Conservation (phyloP, 2,113 vertebrate genomes). For the Ptilonorhynchus violaceus region DNA sequence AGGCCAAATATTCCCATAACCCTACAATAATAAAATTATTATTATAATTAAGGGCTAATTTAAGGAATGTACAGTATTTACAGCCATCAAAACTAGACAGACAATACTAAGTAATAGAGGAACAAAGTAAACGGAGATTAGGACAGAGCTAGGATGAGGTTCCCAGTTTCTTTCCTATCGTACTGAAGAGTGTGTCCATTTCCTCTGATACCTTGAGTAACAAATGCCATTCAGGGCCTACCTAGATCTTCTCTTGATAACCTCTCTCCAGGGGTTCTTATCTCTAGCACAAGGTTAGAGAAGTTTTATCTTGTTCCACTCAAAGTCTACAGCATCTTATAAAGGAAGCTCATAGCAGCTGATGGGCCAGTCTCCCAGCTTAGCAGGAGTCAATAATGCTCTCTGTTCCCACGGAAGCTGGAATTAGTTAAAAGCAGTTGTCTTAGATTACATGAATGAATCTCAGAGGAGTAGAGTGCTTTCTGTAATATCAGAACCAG, state of each 20-base stretch:
- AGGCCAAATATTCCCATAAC: conserved; percentile 2
- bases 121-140: neutral
- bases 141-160: neutral
- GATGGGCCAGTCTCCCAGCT: neutral
- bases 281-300: neutral
- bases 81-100: neutral
- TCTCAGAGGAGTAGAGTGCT: neutral
- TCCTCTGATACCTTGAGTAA: neutral
- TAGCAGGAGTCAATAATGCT: conserved; percentile 2
- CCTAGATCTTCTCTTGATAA: neutral
- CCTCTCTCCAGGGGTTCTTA: neutral
- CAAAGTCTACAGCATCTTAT: neutral
- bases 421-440: neutral
- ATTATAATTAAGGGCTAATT: conserved; percentile 52
- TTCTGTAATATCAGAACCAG: neutral
- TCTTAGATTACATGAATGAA: neutral
- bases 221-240: neutral
- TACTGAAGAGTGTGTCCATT: neutral
- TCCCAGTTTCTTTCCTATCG: neutral
- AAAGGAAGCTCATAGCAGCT: conserved; percentile 26
- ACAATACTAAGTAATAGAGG: neutral
- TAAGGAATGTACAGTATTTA: conserved; percentile 66
- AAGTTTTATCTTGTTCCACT: neutral
- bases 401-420: neutral
- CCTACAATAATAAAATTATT: conserved; percentile 63